Base-by-base conservation (phyloP, 2,888 invertebrate genomes). In the Ennomos quercinarius region DNA sequence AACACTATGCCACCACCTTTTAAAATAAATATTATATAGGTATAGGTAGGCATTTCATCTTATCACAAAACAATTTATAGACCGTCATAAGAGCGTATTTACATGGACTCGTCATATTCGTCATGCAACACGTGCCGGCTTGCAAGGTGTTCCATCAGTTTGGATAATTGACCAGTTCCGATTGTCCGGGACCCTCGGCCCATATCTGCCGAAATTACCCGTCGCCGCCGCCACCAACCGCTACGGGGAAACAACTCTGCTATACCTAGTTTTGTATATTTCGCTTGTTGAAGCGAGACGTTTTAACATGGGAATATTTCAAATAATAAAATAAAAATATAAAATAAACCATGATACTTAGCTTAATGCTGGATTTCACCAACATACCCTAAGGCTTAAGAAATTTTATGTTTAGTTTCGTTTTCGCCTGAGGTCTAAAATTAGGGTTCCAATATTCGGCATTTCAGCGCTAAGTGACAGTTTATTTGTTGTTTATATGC, bases 61-160 rank as follows among this genome's bases (percentile, higher is more conserved):
- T n/a, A n/a, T n/a, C n/a, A n/a, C n/a, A n/a, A n/a, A n/a, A n/a
- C n/a, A 17, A 17, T 17, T 17, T 17, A 17, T 17, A 2, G 17
- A 17, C 17, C 71, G 68, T 43, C 48, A 50, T 52, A 56, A 51
- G 50, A 42, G 39, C 50, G 41, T 11, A 51, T 60, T 69, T 65
- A 66, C 52, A 60, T 53, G 1, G 9, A n/a, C 42, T 10, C 9
- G 17, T 42, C 9, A 42, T 10, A 17, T 8, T 0, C 47, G 38
- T 39, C 17, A 39, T 43, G 45, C 45, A 34, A 70, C 68, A 76
- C 72, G 71, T 68, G 74, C 61, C 66, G 59, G 38, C 50, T 40
- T 39, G 86, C 86, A 89, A 88, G 88, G 88, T 86, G 89, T 87
- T 84, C 83, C 78, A 83, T 86, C 84, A 82, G 74, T 50, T 63